These are phyloP conservation scores for Dicaeum eximium DNA, from an alignment of 2,113 vertebrate species.

Conservation along the genomic window DNA sequence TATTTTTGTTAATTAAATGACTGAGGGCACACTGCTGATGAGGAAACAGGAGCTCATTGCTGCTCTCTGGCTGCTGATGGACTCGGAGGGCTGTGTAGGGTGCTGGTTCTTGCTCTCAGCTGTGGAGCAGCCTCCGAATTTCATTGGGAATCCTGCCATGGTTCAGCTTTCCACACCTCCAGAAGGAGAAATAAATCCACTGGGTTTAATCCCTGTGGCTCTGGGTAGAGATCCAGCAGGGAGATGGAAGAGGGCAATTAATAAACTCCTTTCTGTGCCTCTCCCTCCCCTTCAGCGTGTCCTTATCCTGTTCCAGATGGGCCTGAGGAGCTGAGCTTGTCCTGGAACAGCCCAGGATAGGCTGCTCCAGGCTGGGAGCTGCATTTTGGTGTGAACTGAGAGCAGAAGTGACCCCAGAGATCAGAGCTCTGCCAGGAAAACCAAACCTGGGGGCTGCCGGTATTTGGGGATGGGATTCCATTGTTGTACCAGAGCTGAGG, in stretches of 20 bases:
- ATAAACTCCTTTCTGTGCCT: not conserved
- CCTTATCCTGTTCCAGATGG: not conserved
- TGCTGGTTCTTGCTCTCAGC: not conserved
- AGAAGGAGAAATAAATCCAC: not conserved
- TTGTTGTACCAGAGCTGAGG: not conserved
- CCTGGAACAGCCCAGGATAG: not conserved
- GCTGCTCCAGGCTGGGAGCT: not conserved
- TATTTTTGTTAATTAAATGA: not conserved
- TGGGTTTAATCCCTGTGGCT: not conserved
- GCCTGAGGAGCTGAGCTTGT: not conserved
- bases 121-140: not conserved
- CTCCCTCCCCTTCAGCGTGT: accelerated
- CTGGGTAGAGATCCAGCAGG: not conserved
- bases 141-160: not conserved
- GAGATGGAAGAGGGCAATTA: not conserved
- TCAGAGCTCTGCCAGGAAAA: not conserved
- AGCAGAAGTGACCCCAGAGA: conserved; percentile 14
- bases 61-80: not conserved
- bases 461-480: not conserved
- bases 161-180: not conserved
- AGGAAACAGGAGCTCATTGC: not conserved
- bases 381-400: not conserved
- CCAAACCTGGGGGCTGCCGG: not conserved
- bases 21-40: not conserved
- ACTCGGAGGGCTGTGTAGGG: not conserved